These are phyloP conservation scores for Pangasius mekongensis DNA, from an alignment of 2,797 vertebrate genomes.

Conservation along the genomic window DNA sequence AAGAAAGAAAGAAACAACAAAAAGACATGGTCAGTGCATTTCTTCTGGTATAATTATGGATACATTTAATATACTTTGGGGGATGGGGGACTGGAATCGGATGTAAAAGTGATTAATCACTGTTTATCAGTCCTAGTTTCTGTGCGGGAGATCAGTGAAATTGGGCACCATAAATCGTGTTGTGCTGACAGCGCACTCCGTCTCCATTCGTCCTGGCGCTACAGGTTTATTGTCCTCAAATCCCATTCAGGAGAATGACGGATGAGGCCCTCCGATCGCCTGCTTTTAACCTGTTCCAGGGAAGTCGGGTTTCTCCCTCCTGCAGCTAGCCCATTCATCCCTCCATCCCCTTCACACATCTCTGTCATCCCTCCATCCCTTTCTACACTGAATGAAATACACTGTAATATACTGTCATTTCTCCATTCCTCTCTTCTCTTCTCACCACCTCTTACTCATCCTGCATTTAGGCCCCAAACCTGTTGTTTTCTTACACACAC, in stretches of 20 bases:
- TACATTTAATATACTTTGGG: constrained; percentile 79
- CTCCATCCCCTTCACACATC: constrained; percentile 33
- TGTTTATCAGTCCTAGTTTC: constrained; percentile 85
- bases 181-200: constrained; percentile 79
- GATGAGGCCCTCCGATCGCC: constrained; percentile 72
- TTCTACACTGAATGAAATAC: constrained; percentile 14
- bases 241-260: constrained; percentile 84
- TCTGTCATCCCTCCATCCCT: constrained; percentile 24
- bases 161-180: constrained; percentile 82
- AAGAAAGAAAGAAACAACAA: constrained; percentile 42
- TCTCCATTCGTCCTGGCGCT: constrained; percentile 84
- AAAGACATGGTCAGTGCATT: constrained; percentile 62
- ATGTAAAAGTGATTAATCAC: constrained; percentile 85
- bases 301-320: constrained; percentile 58
- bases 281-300: constrained; percentile 66
- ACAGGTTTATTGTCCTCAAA: constrained; percentile 87
- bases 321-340: constrained; percentile 41
- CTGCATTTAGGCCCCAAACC: constrained; percentile 10
- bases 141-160: constrained; percentile 83
- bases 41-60: constrained; percentile 75
- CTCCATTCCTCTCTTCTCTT: constrained; percentile 19
- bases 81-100: constrained; percentile 74
- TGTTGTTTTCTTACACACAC: constrained; percentile 23
- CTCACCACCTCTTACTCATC: neutral
- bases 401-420: constrained; percentile 12